Conservation (phyloP, 2,888 invertebrate genomes). For the Ommatoiulus sabulosus region DNA sequence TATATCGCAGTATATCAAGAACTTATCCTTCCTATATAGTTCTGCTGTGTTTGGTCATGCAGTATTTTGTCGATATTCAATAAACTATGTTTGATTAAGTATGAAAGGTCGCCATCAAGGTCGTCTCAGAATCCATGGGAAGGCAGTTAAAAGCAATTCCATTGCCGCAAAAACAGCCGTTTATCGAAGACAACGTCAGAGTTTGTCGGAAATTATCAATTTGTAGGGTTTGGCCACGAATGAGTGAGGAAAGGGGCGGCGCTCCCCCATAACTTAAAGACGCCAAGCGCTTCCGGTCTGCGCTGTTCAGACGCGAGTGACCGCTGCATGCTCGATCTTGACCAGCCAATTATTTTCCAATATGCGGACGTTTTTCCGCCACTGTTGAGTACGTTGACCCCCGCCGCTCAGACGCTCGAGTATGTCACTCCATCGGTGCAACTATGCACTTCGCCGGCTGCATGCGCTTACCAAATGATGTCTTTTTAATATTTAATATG, state of each 20-base stretch:
- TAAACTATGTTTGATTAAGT: too few species aligned
- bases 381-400: background rate
- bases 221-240: background rate
- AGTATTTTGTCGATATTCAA: too few species aligned
- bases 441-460: background rate
- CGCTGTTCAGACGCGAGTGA: background rate
- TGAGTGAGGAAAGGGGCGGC: background rate
- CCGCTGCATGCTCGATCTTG: background rate
- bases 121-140: too few species aligned
- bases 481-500: background rate
- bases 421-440: background rate
- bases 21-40: too few species aligned
- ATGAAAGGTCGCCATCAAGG: too few species aligned
- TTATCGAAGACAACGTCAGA: too few species aligned
- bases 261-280: background rate
- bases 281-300: background rate
- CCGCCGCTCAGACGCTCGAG: background rate
- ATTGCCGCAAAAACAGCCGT: too few species aligned
- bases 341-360: background rate
- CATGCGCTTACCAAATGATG: background rate
- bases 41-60: too few species aligned
- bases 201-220: too few species aligned
- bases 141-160: too few species aligned
- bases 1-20: too few species aligned
- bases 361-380: background rate